phyloP scores from a whole-genome alignment of 2,888 invertebrate genomes.

The Brenthis daphne region DNA sequence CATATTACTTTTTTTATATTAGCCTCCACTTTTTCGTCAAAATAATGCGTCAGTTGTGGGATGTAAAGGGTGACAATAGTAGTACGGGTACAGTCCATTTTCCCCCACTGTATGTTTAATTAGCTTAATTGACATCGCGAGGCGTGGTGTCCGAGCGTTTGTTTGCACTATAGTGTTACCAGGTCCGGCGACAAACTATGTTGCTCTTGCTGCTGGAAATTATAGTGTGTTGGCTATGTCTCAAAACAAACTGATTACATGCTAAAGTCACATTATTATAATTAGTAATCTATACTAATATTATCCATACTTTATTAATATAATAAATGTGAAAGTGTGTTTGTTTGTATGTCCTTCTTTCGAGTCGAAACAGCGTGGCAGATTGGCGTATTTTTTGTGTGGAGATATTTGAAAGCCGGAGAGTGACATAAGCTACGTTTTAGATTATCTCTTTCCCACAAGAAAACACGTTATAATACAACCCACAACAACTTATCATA shows the following conservation, averaged over 20 bases:
- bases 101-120: conserved; percentile 77
- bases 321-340: too few species aligned
- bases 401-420: too few species aligned
- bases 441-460: too few species aligned
- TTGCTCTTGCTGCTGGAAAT: conserved; percentile 43
- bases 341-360: too few species aligned
- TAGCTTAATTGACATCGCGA: conserved; percentile 81
- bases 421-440: too few species aligned
- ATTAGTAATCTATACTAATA: too few species aligned
- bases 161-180: conserved; percentile 78
- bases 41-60: conserved; percentile 64
- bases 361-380: too few species aligned
- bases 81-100: conserved; percentile 52
- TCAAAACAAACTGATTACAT: conserved; percentile 10
- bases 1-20: conserved; percentile 54
- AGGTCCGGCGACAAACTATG: conserved; percentile 50
- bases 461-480: too few species aligned
- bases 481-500: too few species aligned
- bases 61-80: conserved; percentile 47
- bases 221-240: conserved; percentile 4
- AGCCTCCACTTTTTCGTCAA: conserved; percentile 69
- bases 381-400: too few species aligned
- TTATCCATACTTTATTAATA: too few species aligned
- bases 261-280: neutral
- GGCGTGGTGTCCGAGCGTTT: conserved; percentile 79